phyloP scores from a whole-genome alignment of 1,140 invertebrate genomes.

The Drosophila punjabiensis region DNA sequence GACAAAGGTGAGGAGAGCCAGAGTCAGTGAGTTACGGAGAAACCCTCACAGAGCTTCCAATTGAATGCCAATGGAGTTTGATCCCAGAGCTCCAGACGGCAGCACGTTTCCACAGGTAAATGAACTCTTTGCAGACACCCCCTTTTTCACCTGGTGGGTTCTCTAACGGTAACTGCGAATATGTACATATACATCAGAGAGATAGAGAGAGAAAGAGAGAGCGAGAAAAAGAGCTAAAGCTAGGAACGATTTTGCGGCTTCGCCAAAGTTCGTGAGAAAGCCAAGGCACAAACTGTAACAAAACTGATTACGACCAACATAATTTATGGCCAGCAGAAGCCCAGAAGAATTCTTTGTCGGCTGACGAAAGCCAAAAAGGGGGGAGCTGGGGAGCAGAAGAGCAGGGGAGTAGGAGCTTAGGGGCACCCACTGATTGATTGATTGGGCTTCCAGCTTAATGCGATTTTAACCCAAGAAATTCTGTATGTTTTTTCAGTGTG shows the following conservation, averaged over 20 bases:
- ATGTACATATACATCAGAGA: not conserved
- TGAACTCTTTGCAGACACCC: slow-evolving; percentile 48
- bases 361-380: slow-evolving; percentile 12
- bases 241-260: slow-evolving; percentile 52
- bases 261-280: slow-evolving; percentile 67
- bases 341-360: slow-evolving; percentile 60
- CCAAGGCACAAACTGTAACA: slow-evolving; percentile 71
- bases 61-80: slow-evolving; percentile 47
- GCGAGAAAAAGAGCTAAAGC: not conserved
- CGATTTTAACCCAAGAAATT: slow-evolving; percentile 35
- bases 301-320: slow-evolving; percentile 75
- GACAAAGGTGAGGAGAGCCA: slow-evolving; percentile 17
- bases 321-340: slow-evolving; percentile 70
- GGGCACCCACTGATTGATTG: slow-evolving; percentile 61
- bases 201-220: not conserved
- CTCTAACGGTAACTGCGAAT: slow-evolving; percentile 66
- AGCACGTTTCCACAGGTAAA: slow-evolving; percentile 76
- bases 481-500: not conserved
- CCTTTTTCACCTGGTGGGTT: slow-evolving; percentile 34
- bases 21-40: not conserved
- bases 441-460: slow-evolving; percentile 55
- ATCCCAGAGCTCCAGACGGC: slow-evolving; percentile 32
- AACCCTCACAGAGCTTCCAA: slow-evolving; percentile 6
- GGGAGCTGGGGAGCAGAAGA: too few species aligned
- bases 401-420: not conserved